Conservation (phyloP, 1,140 invertebrate species). For the Drosophila persimilis region DNA sequence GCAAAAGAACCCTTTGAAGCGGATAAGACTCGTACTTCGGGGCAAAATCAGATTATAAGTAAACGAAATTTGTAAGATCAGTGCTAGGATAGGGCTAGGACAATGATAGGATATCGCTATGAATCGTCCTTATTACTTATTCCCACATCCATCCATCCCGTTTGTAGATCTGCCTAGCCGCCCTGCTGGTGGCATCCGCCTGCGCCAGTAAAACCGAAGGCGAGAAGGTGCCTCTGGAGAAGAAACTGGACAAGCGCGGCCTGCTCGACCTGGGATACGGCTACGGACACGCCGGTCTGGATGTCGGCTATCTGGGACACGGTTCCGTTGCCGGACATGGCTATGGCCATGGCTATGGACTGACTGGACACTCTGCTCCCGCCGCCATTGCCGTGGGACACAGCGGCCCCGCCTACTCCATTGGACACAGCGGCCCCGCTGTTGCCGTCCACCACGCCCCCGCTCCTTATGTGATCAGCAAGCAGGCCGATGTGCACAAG, state of each 20-base stretch:
- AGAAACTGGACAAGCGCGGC: constrained; percentile 86
- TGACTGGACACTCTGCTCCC: constrained; percentile 64
- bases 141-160: constrained; percentile 28
- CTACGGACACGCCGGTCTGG: constrained; percentile 85
- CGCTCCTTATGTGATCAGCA: constrained; percentile 83
- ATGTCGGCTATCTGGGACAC: constrained; percentile 87
- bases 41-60: no score
- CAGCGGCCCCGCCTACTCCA: constrained; percentile 45
- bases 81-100: no score
- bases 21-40: no score
- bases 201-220: constrained; percentile 83
- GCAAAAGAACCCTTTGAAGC: no score
- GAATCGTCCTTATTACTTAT: background rate
- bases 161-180: constrained; percentile 87
- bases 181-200: constrained; percentile 88
- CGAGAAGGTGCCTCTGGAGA: constrained; percentile 85
- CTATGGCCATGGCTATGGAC: constrained; percentile 80
- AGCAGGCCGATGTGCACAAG: constrained; percentile 86
- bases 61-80: no score
- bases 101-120: no score
- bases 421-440: constrained; percentile 50
- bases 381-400: constrained; percentile 61
- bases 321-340: constrained; percentile 85
- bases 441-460: constrained; percentile 55
- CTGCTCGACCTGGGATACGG: constrained; percentile 86